Evolutionary conservation across 2,888 invertebrate genomes (phyloP).

Genomic region (Megamerina dolium): DNA sequence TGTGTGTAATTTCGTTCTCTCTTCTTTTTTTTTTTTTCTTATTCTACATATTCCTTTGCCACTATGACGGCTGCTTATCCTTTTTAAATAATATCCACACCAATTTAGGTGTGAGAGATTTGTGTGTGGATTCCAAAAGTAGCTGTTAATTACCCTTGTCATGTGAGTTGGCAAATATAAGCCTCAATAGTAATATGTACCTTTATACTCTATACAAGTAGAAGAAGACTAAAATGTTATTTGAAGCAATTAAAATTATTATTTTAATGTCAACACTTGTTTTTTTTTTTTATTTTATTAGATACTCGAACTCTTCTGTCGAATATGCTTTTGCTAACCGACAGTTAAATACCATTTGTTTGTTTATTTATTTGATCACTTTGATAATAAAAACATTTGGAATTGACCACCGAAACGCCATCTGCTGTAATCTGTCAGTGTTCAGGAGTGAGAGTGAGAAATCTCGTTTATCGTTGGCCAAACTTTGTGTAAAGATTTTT

Average conservation of each 20-base stretch:
- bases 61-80: slow-evolving; percentile 40
- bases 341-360: too few species aligned
- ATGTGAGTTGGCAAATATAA: slow-evolving; percentile 10
- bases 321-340: not conserved
- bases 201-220: not conserved
- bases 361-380: too few species aligned
- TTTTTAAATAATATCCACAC: too few species aligned
- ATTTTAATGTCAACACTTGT: slow-evolving; percentile 47
- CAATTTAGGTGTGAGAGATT: too few species aligned
- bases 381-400: too few species aligned
- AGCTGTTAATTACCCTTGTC: slow-evolving; percentile 42
- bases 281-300: slow-evolving; percentile 2
- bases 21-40: not conserved
- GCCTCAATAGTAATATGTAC: not conserved
- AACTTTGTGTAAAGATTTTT: too few species aligned
- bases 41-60: slow-evolving; percentile 10
- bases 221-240: slow-evolving; percentile 27
- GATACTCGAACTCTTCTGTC: not conserved
- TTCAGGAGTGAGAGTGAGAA: too few species aligned
- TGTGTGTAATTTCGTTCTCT: too few species aligned
- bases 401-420: too few species aligned
- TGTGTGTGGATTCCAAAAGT: too few species aligned
- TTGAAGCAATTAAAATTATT: slow-evolving; percentile 46
- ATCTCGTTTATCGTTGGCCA: too few species aligned
- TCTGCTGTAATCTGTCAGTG: too few species aligned